Conservation (phyloP, 2,888 invertebrate species). For the Ectemnius lituratus region DNA sequence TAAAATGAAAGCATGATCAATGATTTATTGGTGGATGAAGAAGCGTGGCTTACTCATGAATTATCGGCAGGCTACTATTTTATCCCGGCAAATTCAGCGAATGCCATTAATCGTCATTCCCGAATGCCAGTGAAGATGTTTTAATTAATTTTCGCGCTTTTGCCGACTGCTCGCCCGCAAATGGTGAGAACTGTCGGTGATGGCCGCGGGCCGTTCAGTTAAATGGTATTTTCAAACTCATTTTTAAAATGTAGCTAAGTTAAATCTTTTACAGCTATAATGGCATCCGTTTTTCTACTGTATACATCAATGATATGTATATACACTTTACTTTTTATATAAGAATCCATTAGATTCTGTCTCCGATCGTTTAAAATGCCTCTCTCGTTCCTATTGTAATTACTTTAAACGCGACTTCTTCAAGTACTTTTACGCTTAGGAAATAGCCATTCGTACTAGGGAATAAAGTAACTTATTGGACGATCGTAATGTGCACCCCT, state of each 20-base stretch:
- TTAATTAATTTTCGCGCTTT: slow-evolving; percentile 30
- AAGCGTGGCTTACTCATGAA: background rate
- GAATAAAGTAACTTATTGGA: too few species aligned
- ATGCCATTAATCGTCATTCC: slow-evolving; percentile 31
- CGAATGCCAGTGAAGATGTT: slow-evolving; percentile 5
- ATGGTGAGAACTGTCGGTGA: slow-evolving; percentile 6
- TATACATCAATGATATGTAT: too few species aligned
- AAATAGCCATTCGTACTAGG: too few species aligned
- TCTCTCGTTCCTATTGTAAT: too few species aligned
- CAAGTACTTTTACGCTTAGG: too few species aligned
- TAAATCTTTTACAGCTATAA: too few species aligned
- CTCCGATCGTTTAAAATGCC: too few species aligned
- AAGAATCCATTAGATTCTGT: too few species aligned
- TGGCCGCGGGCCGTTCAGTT: background rate
- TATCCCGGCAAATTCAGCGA: slow-evolving; percentile 3
- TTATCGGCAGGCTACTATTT: background rate
- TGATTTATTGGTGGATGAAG: background rate
- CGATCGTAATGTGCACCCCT: too few species aligned
- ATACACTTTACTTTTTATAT: too few species aligned
- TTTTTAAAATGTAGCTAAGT: background rate
- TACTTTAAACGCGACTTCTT: too few species aligned
- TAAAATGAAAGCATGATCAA: background rate
- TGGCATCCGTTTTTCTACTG: too few species aligned
- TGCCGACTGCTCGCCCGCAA: background rate
- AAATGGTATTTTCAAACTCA: background rate